phyloP scores from a whole-genome alignment of 92 coral and sea anemone genomes.

The Epizoanthus rinbou region DNA sequence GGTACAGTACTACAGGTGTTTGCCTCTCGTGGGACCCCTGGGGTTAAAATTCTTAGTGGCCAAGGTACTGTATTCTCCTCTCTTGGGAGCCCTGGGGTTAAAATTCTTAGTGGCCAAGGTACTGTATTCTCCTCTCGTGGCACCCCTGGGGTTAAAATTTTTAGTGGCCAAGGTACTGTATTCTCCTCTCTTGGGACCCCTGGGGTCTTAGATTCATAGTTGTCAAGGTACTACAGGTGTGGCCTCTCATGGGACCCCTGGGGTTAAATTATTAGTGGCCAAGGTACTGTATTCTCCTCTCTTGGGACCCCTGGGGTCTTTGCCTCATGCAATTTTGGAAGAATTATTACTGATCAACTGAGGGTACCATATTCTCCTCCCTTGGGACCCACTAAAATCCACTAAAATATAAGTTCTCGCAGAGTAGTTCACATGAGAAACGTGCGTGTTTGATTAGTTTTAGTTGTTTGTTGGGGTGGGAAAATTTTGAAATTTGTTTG shows the following conservation, averaged over 20 bases:
- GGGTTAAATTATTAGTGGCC: constrained; percentile 54
- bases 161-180: constrained; percentile 30
- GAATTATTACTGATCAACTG: constrained; percentile 19
- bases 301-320: background rate
- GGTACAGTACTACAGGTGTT: background rate
- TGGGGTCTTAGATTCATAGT: background rate
- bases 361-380: background rate
- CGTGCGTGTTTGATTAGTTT: too few species aligned
- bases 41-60: constrained; percentile 54
- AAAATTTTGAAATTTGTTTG: too few species aligned
- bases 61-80: constrained; percentile 9
- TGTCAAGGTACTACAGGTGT: background rate
- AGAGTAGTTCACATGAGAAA: too few species aligned
- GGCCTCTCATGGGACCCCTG: background rate
- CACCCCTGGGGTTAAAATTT: constrained; percentile 30
- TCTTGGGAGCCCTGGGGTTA: constrained; percentile 8
- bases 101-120: constrained; percentile 43
- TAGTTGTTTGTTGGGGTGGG: too few species aligned
- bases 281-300: constrained; percentile 7
- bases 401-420: too few species aligned
- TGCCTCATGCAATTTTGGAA: too few species aligned
- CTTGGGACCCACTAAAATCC: background rate
- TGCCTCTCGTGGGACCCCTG: background rate
- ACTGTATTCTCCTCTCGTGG: background rate
- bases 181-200: background rate